phyloP scores from a whole-genome alignment of 2,797 vertebrate genomes.

The Echeneis naucrates region DNA sequence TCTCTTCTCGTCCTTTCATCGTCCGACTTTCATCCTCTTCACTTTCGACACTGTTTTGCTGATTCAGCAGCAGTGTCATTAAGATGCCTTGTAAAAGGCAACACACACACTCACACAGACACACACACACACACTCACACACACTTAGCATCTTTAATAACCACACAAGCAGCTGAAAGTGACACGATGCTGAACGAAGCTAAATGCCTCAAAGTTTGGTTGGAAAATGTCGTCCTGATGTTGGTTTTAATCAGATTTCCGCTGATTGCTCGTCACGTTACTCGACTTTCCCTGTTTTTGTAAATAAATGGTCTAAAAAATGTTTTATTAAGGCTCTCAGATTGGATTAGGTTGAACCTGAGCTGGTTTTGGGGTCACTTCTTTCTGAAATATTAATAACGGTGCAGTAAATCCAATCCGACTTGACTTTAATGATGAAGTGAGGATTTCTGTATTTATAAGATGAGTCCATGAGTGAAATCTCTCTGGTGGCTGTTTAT shows the following conservation, averaged over 20 bases:
- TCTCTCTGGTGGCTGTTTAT: too few relatives aligned
- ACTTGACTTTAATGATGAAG: neutral
- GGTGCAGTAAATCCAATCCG: neutral
- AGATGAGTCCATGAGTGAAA: too few relatives aligned
- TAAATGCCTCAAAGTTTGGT: conserved; percentile 52
- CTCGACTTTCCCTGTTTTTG: neutral
- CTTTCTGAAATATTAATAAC: neutral
- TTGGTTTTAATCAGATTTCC: conserved; percentile 49
- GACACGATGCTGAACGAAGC: conserved; percentile 70
- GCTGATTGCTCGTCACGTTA: conserved; percentile 35
- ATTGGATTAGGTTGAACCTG: conserved; percentile 7
- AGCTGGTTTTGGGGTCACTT: neutral
- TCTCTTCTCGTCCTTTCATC: conserved; percentile 13
- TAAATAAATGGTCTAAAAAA: conserved; percentile 19
- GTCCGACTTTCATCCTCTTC: conserved; percentile 64
- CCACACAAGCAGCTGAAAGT: conserved; percentile 54
- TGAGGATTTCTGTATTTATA: too few relatives aligned
- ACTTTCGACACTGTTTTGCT: conserved; percentile 55
- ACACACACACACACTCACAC: conserved; percentile 51
- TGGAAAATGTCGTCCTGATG: conserved; percentile 15
- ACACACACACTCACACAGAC: conserved; percentile 43
- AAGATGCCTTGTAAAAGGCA: conserved; percentile 66
- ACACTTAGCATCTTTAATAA: conserved; percentile 71
- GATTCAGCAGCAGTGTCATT: conserved; percentile 75
- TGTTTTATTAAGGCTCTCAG: neutral